Base-by-base conservation (phyloP, 2,113 vertebrate genomes). In the Todiramphus chloris region DNA sequence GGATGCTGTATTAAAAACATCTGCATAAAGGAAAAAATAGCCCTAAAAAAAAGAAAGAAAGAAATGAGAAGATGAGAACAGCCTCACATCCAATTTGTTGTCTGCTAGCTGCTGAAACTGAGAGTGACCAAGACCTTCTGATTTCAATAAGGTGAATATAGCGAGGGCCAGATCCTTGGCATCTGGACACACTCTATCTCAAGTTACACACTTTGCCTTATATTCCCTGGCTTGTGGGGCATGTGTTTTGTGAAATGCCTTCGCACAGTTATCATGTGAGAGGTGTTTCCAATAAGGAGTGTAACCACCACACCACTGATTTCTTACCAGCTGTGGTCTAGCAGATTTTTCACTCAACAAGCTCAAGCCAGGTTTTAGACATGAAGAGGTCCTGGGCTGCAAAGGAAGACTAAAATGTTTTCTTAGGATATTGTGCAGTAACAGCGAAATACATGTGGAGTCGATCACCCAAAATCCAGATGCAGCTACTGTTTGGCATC, bases 401-500 rank as follows among this genome's bases (percentile, higher is more conserved):
- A 58, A 86, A 68, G 46, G 48, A 78, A 58, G 48, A 80, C 70
- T 92, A 20, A 75, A 92, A 87, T 39, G 3, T 74, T 95, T 92
- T 25, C 70, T 84, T 56, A 56, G 39, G 37, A 46, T 87, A 62
- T 79, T 83, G 53, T 74, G n/a, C 80, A 79, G 69, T 35, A 87
- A 68, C 48, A 60, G 56, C 53, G 83, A 93, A 96, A 94, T 96
- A 96, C 96, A 96, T 92, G 85, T 97, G 96, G 96, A 97, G 68
- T 88, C 23, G 16, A 96, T 97, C 95, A 96, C 86, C 48, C 76
- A 50, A 89, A 95, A 93, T 91, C 90, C 96, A 97, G 93, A 94
- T 91, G 92, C 77, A 92, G 96, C 97, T 97, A 97, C 97, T 96
- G 96, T 96, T 97, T 95, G 87, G 93, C 95, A 94, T 92, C 83